Conservation (phyloP, 2,113 vertebrate genomes). For the Rhipidura dahli region DNA sequence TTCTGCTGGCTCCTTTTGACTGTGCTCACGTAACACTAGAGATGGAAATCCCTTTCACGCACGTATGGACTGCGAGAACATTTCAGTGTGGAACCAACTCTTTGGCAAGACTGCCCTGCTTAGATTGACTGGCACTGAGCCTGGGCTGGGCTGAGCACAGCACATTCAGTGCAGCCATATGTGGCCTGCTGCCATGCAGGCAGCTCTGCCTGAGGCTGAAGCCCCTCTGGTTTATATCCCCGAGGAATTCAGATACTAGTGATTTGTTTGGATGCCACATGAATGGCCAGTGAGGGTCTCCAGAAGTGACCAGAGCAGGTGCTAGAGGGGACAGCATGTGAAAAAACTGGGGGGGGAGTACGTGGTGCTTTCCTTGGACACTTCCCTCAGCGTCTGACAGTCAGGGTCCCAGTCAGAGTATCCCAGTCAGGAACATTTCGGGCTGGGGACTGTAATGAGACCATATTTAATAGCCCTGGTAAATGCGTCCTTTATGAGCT, state of each 20-base stretch:
- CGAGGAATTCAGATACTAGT: neutral
- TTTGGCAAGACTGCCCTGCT: neutral
- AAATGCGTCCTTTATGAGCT: neutral
- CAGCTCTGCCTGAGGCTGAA: neutral
- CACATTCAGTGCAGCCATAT: neutral
- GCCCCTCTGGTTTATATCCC: neutral
- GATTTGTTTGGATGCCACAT: neutral
- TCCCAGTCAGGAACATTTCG: neutral
- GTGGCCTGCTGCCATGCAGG: neutral
- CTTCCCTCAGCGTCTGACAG: neutral
- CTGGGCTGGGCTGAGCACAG: neutral
- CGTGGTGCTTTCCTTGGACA: neutral
- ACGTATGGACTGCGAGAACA: neutral
- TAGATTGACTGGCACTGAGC: neutral
- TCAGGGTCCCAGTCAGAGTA: neutral
- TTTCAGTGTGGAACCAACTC: neutral
- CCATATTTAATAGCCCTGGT: neutral
- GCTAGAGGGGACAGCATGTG: neutral
- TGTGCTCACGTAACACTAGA: fast-evolving
- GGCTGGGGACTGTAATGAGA: neutral
- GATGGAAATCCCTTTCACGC: neutral
- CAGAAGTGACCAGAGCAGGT: neutral
- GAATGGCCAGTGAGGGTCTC: neutral
- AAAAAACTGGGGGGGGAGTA: neutral
- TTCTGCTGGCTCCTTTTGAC: neutral